Percentiles rank a stretch among this genome's conserved stretches.
Evolutionary conservation across 1,140 invertebrate species (phyloP).

Genomic region (Parapsyche elsis): DNA sequence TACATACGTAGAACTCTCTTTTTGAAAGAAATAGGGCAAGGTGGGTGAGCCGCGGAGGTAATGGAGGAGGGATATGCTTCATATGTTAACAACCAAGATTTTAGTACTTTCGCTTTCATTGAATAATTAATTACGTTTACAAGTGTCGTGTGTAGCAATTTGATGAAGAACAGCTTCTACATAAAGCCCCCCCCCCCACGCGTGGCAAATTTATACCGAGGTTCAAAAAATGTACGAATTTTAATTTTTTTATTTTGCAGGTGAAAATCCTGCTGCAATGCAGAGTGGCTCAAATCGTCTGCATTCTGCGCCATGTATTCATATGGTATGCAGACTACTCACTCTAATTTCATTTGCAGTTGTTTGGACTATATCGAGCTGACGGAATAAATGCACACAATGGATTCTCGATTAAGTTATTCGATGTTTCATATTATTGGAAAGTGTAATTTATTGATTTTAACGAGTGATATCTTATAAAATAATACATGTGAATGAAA

Average conservation of each 20-base stretch:
- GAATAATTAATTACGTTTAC: slow-evolving; percentile 19
- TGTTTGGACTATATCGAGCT: not conserved
- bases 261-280: slow-evolving; percentile 47
- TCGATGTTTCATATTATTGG: too few relatives aligned
- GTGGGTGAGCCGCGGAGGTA: not conserved
- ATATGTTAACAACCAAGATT: slow-evolving; percentile 18
- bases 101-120: not conserved
- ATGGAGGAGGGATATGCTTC: not conserved
- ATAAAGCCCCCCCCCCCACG: too few relatives aligned
- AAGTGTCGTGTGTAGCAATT: not conserved
- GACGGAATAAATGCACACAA: slow-evolving; percentile 3
- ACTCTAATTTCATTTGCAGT: not conserved
- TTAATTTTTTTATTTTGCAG: slow-evolving; percentile 36
- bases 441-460: too few relatives aligned
- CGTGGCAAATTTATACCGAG: too few relatives aligned
- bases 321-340: slow-evolving; percentile 14
- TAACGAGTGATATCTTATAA: too few relatives aligned
- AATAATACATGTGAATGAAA: too few relatives aligned
- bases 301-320: not conserved
- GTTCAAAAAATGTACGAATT: not conserved
- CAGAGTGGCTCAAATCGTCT: slow-evolving; percentile 25
- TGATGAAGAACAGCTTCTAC: not conserved
- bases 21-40: not conserved
- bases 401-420: not conserved
- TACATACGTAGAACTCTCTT: not conserved